A percentile compares a stretch with the other conserved stretches of the same genome.
These are phyloP conservation scores for Achroia grisella DNA, from an alignment of 1,140 invertebrate genomes.

Conservation along the genomic window DNA sequence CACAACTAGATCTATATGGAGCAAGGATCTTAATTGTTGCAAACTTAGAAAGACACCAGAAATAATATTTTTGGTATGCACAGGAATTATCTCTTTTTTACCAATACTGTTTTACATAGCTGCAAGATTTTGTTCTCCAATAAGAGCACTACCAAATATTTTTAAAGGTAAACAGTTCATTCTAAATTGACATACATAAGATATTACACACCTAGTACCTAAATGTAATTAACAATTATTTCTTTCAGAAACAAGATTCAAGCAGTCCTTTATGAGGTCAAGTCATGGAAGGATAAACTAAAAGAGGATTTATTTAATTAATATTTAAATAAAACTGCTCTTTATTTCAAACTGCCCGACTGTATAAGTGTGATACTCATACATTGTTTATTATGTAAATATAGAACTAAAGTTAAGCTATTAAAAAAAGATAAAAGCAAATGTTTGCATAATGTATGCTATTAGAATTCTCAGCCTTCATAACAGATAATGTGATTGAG, in stretches of 20 bases:
- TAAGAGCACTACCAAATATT: conserved; percentile 56
- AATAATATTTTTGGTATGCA: conserved; percentile 69
- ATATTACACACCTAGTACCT: conserved; percentile 1
- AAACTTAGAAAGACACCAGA: conserved; percentile 70
- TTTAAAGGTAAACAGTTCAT: conserved; percentile 47
- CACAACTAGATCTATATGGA: conserved; percentile 74
- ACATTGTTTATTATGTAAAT: too few relatives aligned
- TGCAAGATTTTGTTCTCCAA: conserved; percentile 62
- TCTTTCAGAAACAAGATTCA: conserved; percentile 62
- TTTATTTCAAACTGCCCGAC: too few relatives aligned
- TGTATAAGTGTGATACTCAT: too few relatives aligned
- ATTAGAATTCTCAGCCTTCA: too few relatives aligned
- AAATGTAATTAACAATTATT: conserved; percentile 4
- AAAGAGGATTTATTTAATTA: background rate
- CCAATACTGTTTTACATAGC: conserved; percentile 72
- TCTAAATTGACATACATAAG: background rate
- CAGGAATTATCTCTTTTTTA: conserved; percentile 62
- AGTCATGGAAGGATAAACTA: conserved; percentile 36
- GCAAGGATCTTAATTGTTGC: conserved; percentile 71
- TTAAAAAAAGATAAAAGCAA: too few relatives aligned
- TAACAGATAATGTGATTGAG: too few relatives aligned
- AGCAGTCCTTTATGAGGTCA: conserved; percentile 47
- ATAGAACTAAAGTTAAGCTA: too few relatives aligned
- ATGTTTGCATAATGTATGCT: too few relatives aligned
- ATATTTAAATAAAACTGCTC: background rate